phyloP scores from a whole-genome alignment of 2,888 invertebrate species.

The Saturnia japonica region DNA sequence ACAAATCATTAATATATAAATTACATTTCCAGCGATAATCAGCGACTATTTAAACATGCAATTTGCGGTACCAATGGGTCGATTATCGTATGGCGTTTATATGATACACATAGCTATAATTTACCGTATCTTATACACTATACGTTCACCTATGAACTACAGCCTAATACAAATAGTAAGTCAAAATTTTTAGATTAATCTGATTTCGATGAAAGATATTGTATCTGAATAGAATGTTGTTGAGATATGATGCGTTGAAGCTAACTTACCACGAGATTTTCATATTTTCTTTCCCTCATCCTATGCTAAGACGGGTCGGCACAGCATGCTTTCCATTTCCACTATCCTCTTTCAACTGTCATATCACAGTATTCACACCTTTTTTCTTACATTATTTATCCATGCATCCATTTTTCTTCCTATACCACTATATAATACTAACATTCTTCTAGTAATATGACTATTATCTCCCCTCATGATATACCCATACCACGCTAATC shows the following conservation, averaged over 20 bases:
- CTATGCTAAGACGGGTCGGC: not conserved
- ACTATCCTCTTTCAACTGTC: not conserved
- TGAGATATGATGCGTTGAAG: not conserved
- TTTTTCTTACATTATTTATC: not conserved
- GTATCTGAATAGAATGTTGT: not conserved
- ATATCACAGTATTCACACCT: not conserved
- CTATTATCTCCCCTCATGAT: not conserved
- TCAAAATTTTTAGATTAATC: not conserved
- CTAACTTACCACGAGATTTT: not conserved
- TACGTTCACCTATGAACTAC: constrained; percentile 24
- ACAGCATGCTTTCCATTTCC: not conserved
- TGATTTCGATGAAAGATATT: not conserved
- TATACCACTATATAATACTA: not conserved
- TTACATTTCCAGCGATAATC: constrained; percentile 29
- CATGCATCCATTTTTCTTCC: not conserved
- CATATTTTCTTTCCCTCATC: not conserved
- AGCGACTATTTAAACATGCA: constrained; percentile 24
- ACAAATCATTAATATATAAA: not conserved
- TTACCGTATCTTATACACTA: constrained; percentile 19
- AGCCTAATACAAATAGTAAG: constrained; percentile 28
- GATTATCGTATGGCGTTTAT: constrained; percentile 35
- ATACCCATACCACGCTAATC: not conserved
- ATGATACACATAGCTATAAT: constrained; percentile 31
- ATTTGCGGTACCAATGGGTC: constrained; percentile 28
- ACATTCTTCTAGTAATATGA: not conserved